Evolutionary conservation across 2,888 invertebrate genomes (phyloP), one percentile per base, ranked within the genome.

Genomic region (Biston stratarius): DNA sequence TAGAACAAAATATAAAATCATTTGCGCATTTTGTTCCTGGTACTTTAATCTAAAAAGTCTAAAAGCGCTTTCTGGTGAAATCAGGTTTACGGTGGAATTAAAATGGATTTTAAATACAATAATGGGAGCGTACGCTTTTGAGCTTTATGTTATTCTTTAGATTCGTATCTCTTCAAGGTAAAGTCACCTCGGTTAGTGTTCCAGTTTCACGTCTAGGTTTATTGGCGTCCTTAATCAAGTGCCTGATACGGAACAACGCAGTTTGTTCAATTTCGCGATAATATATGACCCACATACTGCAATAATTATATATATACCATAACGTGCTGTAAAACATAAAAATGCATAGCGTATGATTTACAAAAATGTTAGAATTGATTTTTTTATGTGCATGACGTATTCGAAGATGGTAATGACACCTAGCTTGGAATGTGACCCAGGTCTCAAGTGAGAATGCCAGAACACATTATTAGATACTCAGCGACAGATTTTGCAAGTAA

Each of bases 211-310:
- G 55, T 61, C 59, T 63, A 60, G 63, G 64, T 69, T 71, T 69
- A 56, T 69, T 61, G 61, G 61, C 56, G 67, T 60, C 63, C 57
- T 55, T 61, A 72, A 74, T 71, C 69, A 71, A 66, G 61, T 38
- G 74, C 68, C 70, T 24, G 66, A 57, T 69, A 49, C 67, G 70
- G 63, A 73, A 76, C 72, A 74, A 73, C 73, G 73, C 67, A 68
- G 74, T 63, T 69, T 79, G 74, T 72, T 74, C 57, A 64, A 48
- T 74, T 74, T 69, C 11, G 73, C 70, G 83, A 85, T 85, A 84
- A 82, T 77, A 74, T 71, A 71, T 80, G 80, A 75, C 83, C 80
- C 62, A 84, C 66, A 80, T 81, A 74, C 33, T 61, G 55, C 56
- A 51, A 44, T 34, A 44, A 24, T 38, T 49, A 24, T 24, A 24